Conservation (phyloP, 2,888 invertebrate species). For the Cyclophora albipunctata region DNA sequence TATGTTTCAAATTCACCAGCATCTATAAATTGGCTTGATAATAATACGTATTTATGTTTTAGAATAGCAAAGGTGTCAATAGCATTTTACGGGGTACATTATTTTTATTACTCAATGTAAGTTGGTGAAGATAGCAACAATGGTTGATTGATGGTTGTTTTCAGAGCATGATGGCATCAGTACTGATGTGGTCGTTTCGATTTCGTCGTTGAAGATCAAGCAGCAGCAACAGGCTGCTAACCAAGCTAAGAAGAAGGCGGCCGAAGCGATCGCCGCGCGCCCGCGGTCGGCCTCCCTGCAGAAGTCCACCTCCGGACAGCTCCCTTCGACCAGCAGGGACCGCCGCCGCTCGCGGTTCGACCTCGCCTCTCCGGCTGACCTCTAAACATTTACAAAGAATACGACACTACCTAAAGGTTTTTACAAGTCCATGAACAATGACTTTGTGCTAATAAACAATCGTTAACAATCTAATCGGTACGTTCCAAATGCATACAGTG, state of each 20-base stretch:
- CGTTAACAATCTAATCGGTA: too few species aligned
- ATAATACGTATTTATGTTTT: too few species aligned
- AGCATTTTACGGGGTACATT: too few species aligned
- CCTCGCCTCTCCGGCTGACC: slow-evolving; percentile 55
- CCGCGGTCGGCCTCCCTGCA: slow-evolving; percentile 62
- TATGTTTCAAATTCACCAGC: too few species aligned
- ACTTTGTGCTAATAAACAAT: neutral
- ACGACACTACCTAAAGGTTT: slow-evolving; percentile 13
- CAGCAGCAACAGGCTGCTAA: slow-evolving; percentile 63
- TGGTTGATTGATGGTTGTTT: neutral
- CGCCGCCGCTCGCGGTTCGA: slow-evolving; percentile 62
- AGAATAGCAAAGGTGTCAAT: too few species aligned
- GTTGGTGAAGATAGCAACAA: too few species aligned
- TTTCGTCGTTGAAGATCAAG: slow-evolving; percentile 65
- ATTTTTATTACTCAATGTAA: too few species aligned
- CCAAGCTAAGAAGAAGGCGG: slow-evolving; percentile 65
- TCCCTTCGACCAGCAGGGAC: slow-evolving; percentile 47
- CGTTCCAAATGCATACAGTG: too few species aligned
- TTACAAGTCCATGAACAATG: neutral
- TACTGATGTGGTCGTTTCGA: slow-evolving; percentile 59
- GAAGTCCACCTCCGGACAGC: slow-evolving; percentile 60
- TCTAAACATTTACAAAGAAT: slow-evolving; percentile 30
- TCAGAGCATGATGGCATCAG: slow-evolving; percentile 59
- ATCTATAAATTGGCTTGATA: too few species aligned
- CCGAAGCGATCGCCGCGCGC: slow-evolving; percentile 41